Conservation (phyloP, 1,140 invertebrate species). For the Pemphigus obesinymphae region DNA sequence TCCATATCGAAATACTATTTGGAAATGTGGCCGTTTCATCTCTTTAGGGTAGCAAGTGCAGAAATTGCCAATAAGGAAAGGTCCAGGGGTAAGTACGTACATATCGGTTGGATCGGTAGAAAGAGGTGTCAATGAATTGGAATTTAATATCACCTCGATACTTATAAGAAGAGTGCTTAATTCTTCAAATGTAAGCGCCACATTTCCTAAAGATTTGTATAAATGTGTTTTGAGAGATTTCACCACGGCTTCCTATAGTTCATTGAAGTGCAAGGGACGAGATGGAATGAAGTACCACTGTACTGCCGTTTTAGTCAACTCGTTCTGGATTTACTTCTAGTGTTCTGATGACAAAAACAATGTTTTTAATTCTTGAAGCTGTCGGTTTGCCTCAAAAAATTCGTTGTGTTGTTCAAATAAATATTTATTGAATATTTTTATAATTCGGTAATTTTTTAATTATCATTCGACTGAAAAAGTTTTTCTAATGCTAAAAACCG, state of each 20-base stretch:
- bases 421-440: no score
- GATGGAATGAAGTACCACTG: background rate
- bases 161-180: slow-evolving; percentile 46
- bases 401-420: no score
- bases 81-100: slow-evolving; percentile 47
- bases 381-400: background rate
- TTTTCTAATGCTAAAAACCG: no score
- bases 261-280: background rate
- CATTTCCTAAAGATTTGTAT: background rate
- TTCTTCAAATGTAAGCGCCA: slow-evolving; percentile 43
- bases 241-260: background rate
- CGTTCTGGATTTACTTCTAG: background rate
- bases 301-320: background rate
- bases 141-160: slow-evolving; percentile 50
- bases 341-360: background rate
- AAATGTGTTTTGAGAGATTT: slow-evolving; percentile 47
- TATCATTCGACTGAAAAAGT: no score
- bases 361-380: no score
- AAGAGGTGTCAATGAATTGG: slow-evolving; percentile 45
- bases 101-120: background rate
- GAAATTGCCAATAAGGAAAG: slow-evolving; percentile 48
- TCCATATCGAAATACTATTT: no score
- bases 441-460: no score
- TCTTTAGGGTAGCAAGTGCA: slow-evolving; percentile 27
- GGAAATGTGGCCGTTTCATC: background rate